These are phyloP conservation scores for Aromia moschata DNA, from an alignment of 2,888 invertebrate genomes.

Conservation along the genomic window DNA sequence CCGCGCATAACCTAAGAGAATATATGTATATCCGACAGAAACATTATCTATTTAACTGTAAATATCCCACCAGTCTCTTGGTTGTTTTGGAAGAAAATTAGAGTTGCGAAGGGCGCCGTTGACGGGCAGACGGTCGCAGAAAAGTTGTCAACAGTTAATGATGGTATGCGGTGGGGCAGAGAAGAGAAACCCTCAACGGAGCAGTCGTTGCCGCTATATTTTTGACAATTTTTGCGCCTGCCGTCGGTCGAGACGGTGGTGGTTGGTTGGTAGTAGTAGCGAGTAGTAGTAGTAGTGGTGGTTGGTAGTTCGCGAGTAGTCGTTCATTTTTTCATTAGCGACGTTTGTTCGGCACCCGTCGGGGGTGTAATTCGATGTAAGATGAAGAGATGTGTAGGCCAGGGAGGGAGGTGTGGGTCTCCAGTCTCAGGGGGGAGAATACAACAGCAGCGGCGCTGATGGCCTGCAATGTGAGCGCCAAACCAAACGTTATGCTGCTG, in stretches of 20 bases:
- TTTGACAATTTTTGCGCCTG: slow-evolving; percentile 23
- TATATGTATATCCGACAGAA: slow-evolving; percentile 9
- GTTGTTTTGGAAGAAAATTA: slow-evolving; percentile 30
- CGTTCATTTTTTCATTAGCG: slow-evolving; percentile 45
- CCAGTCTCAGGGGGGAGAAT: slow-evolving; percentile 59
- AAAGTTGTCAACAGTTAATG: slow-evolving; percentile 9
- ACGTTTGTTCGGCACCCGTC: slow-evolving; percentile 55
- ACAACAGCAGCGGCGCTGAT: slow-evolving; percentile 58
- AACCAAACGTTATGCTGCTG: slow-evolving; percentile 48
- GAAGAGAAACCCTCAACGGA: slow-evolving; percentile 16
- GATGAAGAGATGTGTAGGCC: slow-evolving; percentile 58
- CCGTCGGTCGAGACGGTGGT: slow-evolving; percentile 11
- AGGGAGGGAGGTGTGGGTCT: slow-evolving; percentile 53
- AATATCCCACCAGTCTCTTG: slow-evolving; percentile 33
- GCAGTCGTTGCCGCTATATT: slow-evolving; percentile 14
- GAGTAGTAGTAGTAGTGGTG: not conserved
- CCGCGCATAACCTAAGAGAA: slow-evolving; percentile 15
- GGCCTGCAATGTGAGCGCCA: slow-evolving; percentile 61
- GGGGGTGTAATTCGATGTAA: slow-evolving; percentile 58
- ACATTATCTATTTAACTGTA: slow-evolving; percentile 23
- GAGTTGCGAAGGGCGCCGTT: slow-evolving; percentile 21
- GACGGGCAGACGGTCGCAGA: slow-evolving; percentile 21
- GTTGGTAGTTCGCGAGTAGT: slow-evolving; percentile 23
- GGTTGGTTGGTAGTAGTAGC: not conserved
- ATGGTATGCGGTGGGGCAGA: too few relatives aligned